These are phyloP conservation scores for Sitta carolinensis DNA, from an alignment of 2,797 vertebrate species.

Conservation along the genomic window DNA sequence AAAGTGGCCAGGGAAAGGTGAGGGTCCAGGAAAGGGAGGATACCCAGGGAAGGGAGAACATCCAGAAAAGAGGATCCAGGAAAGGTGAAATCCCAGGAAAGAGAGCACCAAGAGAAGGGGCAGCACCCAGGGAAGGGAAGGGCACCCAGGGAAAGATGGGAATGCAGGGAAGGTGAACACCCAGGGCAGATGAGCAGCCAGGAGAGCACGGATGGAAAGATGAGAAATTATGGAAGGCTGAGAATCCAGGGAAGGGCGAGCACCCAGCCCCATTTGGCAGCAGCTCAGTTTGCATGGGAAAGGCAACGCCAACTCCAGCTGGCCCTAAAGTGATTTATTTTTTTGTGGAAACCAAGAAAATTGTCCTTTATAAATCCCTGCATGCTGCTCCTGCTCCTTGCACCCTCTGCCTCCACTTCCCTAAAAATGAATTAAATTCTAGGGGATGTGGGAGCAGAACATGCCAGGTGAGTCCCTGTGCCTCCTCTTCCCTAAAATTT, in stretches of 20 bases:
- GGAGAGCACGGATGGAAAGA: too few species aligned
- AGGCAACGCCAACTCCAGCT: background rate
- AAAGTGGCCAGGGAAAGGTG: too few species aligned
- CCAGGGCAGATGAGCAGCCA: too few species aligned
- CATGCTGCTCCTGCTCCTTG: background rate
- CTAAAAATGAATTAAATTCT: background rate
- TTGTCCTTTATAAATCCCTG: background rate
- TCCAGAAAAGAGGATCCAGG: too few species aligned
- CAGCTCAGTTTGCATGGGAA: rapidly evolving
- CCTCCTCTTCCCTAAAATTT: background rate
- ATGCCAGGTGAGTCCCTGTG: background rate
- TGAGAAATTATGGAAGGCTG: background rate
- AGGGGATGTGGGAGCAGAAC: background rate
- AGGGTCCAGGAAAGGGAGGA: too few species aligned
- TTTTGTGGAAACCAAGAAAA: background rate
- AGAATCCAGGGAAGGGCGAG: background rate
- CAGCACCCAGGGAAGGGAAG: too few species aligned
- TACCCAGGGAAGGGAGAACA: rapidly evolving
- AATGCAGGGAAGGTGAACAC: too few species aligned
- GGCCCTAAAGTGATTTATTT: background rate
- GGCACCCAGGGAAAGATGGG: rapidly evolving
- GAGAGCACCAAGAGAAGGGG: too few species aligned
- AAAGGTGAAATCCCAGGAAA: too few species aligned
- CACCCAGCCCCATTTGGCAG: background rate
- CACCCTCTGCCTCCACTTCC: too few species aligned